Conservation (phyloP, 2,888 invertebrate species). For the Torymus aiolomorphi region DNA sequence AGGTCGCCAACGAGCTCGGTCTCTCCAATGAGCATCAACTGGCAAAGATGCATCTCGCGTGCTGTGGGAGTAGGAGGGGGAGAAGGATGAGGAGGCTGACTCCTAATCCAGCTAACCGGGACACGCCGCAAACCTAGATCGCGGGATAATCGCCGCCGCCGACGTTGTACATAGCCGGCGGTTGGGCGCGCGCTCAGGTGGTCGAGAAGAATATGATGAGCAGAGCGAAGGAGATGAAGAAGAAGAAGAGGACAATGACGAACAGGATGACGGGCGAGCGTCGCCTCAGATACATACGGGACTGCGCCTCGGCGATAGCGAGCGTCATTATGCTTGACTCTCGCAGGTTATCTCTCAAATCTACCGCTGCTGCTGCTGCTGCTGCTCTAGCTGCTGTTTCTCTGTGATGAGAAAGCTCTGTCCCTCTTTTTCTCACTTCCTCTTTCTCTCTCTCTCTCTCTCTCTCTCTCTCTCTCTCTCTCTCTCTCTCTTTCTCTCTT, state of each 20-base stretch:
- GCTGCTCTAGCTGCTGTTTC: neutral
- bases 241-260: conserved; percentile 57
- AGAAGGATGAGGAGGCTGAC: too few relatives aligned
- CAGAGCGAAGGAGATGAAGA: conserved; percentile 56
- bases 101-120: too few relatives aligned
- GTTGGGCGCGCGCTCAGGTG: conserved; percentile 51
- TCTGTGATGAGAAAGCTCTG: neutral
- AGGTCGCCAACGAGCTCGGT: conserved; percentile 69
- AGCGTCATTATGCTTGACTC: conserved; percentile 31
- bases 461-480: conserved; percentile 25
- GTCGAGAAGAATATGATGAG: conserved; percentile 59
- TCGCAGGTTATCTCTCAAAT: neutral
- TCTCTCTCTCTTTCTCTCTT: conserved; percentile 14
- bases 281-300: conserved; percentile 41
- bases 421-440: conserved; percentile 25
- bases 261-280: conserved; percentile 57
- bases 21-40: conserved; percentile 66
- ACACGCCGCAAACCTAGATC: conserved; percentile 21
- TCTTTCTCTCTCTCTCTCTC: conserved; percentile 16
- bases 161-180: conserved; percentile 46
- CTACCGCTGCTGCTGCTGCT: neutral
- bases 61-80: too few relatives aligned
- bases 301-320: conserved; percentile 31
- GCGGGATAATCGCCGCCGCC: conserved; percentile 45
- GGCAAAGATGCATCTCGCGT: conserved; percentile 65